Conservation (phyloP, 2,113 vertebrate genomes). For the Antechinus stuartii region DNA sequence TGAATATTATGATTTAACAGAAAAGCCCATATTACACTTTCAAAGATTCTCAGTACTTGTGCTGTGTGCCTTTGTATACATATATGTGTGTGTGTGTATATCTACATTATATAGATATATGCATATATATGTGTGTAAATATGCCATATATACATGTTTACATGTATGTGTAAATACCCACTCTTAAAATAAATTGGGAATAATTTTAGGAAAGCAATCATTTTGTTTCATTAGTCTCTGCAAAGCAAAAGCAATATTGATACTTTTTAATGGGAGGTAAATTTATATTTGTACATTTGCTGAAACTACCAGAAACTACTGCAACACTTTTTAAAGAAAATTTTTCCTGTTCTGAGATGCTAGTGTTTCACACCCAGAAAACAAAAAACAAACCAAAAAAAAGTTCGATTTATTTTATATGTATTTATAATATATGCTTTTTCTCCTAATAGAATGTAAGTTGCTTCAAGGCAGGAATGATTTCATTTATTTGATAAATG, state of each 20-base stretch:
- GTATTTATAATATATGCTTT: not conserved
- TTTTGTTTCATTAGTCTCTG: not conserved
- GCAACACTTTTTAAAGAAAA: not conserved
- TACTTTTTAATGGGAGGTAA: not conserved
- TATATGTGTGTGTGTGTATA: too few relatives aligned
- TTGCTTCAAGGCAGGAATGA: not conserved
- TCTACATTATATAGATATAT: too few relatives aligned
- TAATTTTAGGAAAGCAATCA: not conserved
- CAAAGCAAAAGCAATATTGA: not conserved
- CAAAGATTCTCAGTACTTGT: not conserved
- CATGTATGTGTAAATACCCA: not conserved
- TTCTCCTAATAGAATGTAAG: not conserved
- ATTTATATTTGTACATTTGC: not conserved
- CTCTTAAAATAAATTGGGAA: not conserved
- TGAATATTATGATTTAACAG: too few relatives aligned
- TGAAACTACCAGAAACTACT: not conserved
- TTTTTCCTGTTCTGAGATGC: not conserved
- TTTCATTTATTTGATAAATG: not conserved
- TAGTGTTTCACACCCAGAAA: not conserved
- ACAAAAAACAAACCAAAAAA: not conserved
- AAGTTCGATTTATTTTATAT: not conserved
- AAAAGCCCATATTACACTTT: not conserved
- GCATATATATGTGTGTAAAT: too few relatives aligned
- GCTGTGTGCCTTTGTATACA: too few relatives aligned
- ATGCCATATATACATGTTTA: too few relatives aligned